Evolutionary conservation across 1,140 invertebrate species (phyloP).

Genomic region (Lepidurus arcticus): DNA sequence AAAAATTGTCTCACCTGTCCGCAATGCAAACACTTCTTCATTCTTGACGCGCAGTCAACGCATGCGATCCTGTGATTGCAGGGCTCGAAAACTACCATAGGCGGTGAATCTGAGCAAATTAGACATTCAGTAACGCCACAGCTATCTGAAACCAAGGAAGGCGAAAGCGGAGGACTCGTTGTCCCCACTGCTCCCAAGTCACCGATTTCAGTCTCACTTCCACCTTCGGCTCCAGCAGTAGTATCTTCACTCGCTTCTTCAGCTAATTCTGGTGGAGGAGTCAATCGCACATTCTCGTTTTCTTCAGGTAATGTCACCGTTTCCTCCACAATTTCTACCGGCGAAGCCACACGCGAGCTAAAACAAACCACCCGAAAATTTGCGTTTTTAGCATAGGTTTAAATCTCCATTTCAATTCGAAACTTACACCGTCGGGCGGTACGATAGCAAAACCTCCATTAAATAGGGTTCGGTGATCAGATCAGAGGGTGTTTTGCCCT

Average conservation of each 20-base stretch:
- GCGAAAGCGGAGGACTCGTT: background rate
- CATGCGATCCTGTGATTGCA: conserved; percentile 70
- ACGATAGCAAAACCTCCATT: conserved; percentile 35
- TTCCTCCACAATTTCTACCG: background rate
- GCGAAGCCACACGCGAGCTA: background rate
- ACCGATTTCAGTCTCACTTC: background rate
- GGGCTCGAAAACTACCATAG: conserved; percentile 62
- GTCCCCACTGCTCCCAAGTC: background rate
- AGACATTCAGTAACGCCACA: conserved; percentile 53
- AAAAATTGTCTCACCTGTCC: conserved; percentile 42
- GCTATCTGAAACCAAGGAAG: background rate
- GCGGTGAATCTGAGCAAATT: conserved; percentile 62
- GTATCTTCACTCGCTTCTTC: conserved; percentile 29
- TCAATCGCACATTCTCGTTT: background rate
- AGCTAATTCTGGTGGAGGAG: conserved; percentile 25
- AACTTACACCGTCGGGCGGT: conserved; percentile 14
- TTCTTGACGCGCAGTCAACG: conserved; percentile 65
- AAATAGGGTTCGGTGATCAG: conserved; percentile 47
- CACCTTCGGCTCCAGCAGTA: background rate
- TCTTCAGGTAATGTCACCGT: background rate
- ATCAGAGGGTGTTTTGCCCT: conserved; percentile 58
- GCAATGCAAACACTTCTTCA: conserved; percentile 75
- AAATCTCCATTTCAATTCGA: background rate
- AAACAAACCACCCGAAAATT: too few relatives aligned
- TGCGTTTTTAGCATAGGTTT: too few relatives aligned